A percentile compares a stretch with the other conserved stretches of the same genome.
Conservation (phyloP, 2,888 invertebrate genomes). For the Synanthedon andrenaeformis region DNA sequence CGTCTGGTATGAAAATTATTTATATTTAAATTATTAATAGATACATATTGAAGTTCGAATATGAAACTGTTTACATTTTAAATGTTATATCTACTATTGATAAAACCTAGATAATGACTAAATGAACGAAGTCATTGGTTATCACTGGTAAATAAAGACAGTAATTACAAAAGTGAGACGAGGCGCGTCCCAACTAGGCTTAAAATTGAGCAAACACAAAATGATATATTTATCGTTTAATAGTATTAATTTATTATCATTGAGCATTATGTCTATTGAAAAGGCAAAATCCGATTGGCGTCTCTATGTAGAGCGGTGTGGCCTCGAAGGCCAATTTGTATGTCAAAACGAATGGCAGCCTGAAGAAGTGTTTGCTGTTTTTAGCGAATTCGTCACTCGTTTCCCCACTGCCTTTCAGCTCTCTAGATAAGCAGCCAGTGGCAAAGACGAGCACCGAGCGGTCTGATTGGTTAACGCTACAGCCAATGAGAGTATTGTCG, state of each 20-base stretch:
- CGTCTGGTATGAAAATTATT: too few relatives aligned
- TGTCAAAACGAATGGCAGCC: conserved; percentile 32
- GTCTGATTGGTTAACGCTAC: conserved; percentile 34
- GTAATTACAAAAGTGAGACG: too few relatives aligned
- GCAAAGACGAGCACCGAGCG: conserved; percentile 24
- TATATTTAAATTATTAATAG: too few relatives aligned
- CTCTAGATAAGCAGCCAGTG: conserved; percentile 33
- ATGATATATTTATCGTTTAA: not conserved
- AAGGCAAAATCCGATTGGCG: conserved; percentile 37
- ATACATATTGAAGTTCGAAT: too few relatives aligned
- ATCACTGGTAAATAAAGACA: too few relatives aligned
- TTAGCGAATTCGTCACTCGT: conserved; percentile 39
- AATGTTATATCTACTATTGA: too few relatives aligned
- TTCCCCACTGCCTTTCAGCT: conserved; percentile 54
- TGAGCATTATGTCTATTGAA: conserved; percentile 11
- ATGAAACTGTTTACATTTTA: too few relatives aligned
- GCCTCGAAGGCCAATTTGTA: conserved; percentile 38
- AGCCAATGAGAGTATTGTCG: conserved; percentile 40
- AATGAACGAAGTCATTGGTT: too few relatives aligned
- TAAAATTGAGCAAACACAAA: too few relatives aligned
- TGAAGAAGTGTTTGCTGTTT: conserved; percentile 26
- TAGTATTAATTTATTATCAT: conserved; percentile 5
- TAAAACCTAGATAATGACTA: too few relatives aligned
- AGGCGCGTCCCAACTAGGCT: too few relatives aligned
- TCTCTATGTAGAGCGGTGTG: conserved; percentile 38